Conservation (phyloP, 2,888 invertebrate genomes). For the Cecidostiba fungosa region DNA sequence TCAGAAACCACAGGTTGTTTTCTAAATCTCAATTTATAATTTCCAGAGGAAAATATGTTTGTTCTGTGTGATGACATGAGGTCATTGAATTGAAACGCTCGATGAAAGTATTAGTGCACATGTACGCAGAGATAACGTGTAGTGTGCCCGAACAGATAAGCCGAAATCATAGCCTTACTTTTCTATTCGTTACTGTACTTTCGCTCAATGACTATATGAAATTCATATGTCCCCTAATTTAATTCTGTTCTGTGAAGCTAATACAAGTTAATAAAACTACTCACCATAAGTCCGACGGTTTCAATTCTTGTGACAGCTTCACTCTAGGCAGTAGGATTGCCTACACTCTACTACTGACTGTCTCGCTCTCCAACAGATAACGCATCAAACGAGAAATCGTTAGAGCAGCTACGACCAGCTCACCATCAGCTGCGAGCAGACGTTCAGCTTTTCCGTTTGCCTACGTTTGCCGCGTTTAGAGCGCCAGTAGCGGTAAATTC, state of each 20-base stretch:
- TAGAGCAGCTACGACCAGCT: neutral
- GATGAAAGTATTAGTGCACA: neutral
- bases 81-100: slow-evolving; percentile 16
- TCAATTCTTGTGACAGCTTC: neutral
- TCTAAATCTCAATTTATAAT: slow-evolving; percentile 11
- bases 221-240: neutral
- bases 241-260: neutral
- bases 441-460: neutral
- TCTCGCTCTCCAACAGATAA: neutral
- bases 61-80: neutral
- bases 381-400: slow-evolving; percentile 19
- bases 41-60: neutral
- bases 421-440: neutral
- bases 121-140: neutral
- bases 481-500: slow-evolving; percentile 57
- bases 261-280: neutral
- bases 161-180: neutral
- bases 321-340: neutral
- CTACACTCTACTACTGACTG: slow-evolving; percentile 6
- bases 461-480: slow-evolving; percentile 15
- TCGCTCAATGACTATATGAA: neutral
- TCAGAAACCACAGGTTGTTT: neutral
- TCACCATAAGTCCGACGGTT: slow-evolving; percentile 37
- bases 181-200: neutral
- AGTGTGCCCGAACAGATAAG: neutral